These are phyloP conservation scores for Danio albolineatus DNA, from an alignment of 2,797 vertebrate species.

Conservation along the genomic window DNA sequence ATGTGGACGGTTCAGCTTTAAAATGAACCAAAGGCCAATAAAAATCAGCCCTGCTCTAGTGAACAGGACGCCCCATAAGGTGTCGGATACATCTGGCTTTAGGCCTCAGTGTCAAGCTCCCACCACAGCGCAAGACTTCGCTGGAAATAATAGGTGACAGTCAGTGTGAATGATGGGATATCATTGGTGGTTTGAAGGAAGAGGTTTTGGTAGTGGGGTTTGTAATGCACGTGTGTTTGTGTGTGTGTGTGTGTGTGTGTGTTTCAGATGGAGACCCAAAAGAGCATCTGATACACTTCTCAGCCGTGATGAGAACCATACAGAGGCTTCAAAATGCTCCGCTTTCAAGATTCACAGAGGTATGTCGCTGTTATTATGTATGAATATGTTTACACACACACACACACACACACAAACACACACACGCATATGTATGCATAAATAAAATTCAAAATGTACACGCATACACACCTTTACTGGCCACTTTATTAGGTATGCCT, in stretches of 20 bases:
- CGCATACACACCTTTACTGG: no score
- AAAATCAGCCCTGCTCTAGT: conserved; percentile 18
- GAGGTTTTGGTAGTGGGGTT: background rate
- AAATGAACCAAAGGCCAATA: conserved; percentile 25
- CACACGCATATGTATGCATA: no score
- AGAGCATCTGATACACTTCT: conserved; percentile 57
- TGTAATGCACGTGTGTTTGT: background rate
- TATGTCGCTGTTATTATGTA: background rate
- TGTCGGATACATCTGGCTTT: background rate
- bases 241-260: conserved; percentile 20
- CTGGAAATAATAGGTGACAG: conserved; percentile 27
- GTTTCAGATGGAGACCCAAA: conserved; percentile 60
- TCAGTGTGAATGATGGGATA: background rate
- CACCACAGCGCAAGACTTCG: background rate
- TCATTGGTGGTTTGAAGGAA: background rate
- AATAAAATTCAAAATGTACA: no score
- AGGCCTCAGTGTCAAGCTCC: conserved; percentile 9
- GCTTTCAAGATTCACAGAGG: conserved; percentile 51
- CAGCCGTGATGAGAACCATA: conserved; percentile 18
- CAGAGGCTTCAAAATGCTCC: conserved; percentile 19
- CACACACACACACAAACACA: no score
- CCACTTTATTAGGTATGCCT: no score
- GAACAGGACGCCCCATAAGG: conserved; percentile 20
- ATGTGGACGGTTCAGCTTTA: conserved; percentile 16
- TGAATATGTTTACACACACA: no score